Base-by-base conservation (phyloP, 2,888 invertebrate genomes). In the Pyrocoelia pectoralis region DNA sequence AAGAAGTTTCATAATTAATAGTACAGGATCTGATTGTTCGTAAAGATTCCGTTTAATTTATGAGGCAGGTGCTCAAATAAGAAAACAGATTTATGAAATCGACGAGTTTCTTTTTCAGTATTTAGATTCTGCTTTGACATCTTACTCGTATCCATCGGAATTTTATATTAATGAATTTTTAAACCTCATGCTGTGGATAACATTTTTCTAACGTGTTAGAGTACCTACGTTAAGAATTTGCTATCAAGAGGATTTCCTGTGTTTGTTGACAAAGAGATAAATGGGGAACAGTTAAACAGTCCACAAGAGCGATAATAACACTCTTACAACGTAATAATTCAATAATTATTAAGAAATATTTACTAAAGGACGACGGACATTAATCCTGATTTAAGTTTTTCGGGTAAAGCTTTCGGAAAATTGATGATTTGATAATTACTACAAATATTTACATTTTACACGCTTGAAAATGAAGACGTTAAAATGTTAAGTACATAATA, bases 1-100 rank as follows among this genome's bases (percentile, higher is more conserved):
- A 18, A 46, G 10, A 46, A 18, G 10, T 10, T 46, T 46, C 17
- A 46, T 17, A 46, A 46, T 46, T 46, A 46, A 46, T 46, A 46
- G 46, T 46, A 9, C 46, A 8, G n/a, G 46, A 33, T 33, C 33
- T 46, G 46, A 46, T 46, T 46, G 46, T 46, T 46, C 46, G 17
- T 46, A 46, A 46, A 46, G 46, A 46, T 46, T 46, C 17, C 18
- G 17, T 15, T 46, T 46, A 46, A 46, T 46, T 46, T 46, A 46
- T 46, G 46, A 17, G 46, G 15, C 46, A 18, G 46, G 46, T 46
- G 46, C 46, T 46, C 17, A 8, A 46, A 10, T 46, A 46, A 46
- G 46, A 46, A 46, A 46, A 18, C 46, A 46, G 46, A 46, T 46
- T 46, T 46, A 46, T 46, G 46, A 46, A 46, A 46, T 46, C 46